Base-by-base conservation (phyloP, 2,797 vertebrate species). In the Ctenopoma kingsleyae region DNA sequence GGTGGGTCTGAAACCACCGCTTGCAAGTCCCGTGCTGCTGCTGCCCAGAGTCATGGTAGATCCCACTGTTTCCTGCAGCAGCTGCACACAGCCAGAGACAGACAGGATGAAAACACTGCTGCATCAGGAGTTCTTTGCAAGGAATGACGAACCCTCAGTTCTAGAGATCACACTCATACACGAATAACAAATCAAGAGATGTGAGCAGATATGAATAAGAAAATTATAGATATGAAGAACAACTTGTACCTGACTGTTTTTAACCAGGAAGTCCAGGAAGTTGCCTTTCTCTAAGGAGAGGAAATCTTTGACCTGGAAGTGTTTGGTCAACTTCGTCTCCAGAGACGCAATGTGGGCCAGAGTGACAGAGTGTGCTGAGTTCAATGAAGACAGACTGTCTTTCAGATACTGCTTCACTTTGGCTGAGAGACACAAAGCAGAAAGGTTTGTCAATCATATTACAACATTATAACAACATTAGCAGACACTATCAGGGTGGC, bases 251-350 rank as follows among this genome's bases (percentile, higher is more conserved):
- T 94, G 92, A 44, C 76, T 67, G 69, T 95, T 87, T 70, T 94
- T 94, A 9, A 90, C 75, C 74, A 95, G 85, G 77, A 94, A 95
- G 3, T 94, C 92, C 62, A 95, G 80, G 64, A 94, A 95, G 62
- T 77, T 92, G 40, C 95, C 94, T 64, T 91, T 89, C 40, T 91
- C 87, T 35, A 95, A 84, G 57, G 83, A 88, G 6, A 51, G 43
- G 87, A 95, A 95, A 49, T 93, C 88, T 69, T 81, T 89, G 58
- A 92, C 82, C 12, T 86, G 80, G 62, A 95, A 95, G 51, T 95
- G 81, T 61, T 92, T 90, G 7, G 53, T 74, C 63, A 95, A 54
- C 61, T 91, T 92, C 79, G n/a, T 92, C 87, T 95, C 95, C 72
- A 95, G 60, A 16, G 82, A 38, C 11, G 88, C 81, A 13, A 95